These are phyloP conservation scores for Thermophis baileyi DNA, from an alignment of 2,113 vertebrate genomes.

Conservation along the genomic window DNA sequence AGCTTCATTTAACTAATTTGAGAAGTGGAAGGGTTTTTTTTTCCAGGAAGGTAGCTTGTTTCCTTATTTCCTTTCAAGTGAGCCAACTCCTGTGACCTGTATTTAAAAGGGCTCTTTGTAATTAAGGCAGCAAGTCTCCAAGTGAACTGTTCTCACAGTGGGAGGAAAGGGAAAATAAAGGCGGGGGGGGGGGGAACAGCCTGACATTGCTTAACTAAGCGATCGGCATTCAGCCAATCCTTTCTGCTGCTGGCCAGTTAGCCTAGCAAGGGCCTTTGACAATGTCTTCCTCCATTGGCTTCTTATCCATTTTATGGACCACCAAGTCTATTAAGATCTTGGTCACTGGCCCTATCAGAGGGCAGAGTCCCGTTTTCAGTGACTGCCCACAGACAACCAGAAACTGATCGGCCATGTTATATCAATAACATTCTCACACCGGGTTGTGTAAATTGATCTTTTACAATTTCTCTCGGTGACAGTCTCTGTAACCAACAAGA, in stretches of 20 bases:
- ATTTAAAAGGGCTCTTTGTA: constrained; percentile 80
- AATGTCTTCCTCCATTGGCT: constrained; percentile 67
- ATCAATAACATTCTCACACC: constrained; percentile 86
- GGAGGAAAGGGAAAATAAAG: constrained; percentile 38
- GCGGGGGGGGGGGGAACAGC: constrained; percentile 12
- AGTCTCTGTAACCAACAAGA: constrained; percentile 85
- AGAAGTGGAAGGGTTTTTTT: constrained; percentile 72
- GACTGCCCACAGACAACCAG: constrained; percentile 65
- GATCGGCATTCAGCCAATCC: constrained; percentile 65
- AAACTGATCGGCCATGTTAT: constrained; percentile 79
- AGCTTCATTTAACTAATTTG: constrained; percentile 83
- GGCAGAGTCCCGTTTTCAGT: constrained; percentile 40
- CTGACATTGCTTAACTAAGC: constrained; percentile 67
- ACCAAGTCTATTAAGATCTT: constrained; percentile 74
- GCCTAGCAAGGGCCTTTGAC: constrained; percentile 18
- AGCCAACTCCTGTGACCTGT: constrained; percentile 78
- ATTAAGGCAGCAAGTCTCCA: constrained; percentile 75
- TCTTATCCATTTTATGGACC: constrained; percentile 67
- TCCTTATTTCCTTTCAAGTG: constrained; percentile 80
- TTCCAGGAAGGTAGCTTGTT: constrained; percentile 77
- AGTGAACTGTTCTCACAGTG: constrained; percentile 78
- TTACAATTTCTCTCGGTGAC: constrained; percentile 91
- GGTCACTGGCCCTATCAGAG: constrained; percentile 58
- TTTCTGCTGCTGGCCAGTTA: constrained; percentile 51
- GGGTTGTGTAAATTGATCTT: constrained; percentile 93